Percentiles rank a stretch among this genome's conserved stretches.
Conservation (phyloP, 2,113 vertebrate genomes). For the Monopterus albus region DNA sequence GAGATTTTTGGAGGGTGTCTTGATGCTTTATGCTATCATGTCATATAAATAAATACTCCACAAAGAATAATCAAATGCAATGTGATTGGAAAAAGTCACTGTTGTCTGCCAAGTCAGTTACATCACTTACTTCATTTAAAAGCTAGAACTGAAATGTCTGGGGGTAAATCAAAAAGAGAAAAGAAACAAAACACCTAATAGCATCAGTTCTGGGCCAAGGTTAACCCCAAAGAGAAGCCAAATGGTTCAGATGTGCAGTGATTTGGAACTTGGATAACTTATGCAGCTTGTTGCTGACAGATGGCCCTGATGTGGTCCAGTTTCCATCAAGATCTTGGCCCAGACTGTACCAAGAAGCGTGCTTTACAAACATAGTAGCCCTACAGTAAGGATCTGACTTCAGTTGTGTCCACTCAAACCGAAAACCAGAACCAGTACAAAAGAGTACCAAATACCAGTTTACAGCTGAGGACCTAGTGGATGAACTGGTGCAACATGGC, state of each 20-base stretch:
- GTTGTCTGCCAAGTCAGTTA: not conserved
- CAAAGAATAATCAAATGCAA: too few relatives aligned
- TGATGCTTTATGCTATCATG: too few relatives aligned
- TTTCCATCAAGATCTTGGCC: too few relatives aligned
- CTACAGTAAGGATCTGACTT: not conserved
- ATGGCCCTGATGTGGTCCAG: slow-evolving; percentile 42
- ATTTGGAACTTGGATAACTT: slow-evolving; percentile 3
- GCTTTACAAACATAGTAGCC: too few relatives aligned
- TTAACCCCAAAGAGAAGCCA: not conserved
- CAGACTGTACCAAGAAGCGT: too few relatives aligned
- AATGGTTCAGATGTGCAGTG: not conserved
- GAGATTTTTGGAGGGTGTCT: not conserved
- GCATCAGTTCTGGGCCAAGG: not conserved
- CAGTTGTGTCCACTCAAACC: not conserved
- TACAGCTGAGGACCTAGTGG: not conserved
- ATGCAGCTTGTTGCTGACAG: slow-evolving; percentile 24
- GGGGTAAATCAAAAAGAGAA: not conserved
- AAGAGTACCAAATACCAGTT: not conserved
- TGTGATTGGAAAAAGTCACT: too few relatives aligned
- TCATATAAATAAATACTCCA: too few relatives aligned
- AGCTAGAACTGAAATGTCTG: not conserved
- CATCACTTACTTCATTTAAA: not conserved
- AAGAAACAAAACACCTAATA: too few relatives aligned
- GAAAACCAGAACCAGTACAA: not conserved
- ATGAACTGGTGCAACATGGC: slow-evolving; percentile 15